Conservation (phyloP, 2,888 invertebrate species). For the Carpatolechia fugitivella region DNA sequence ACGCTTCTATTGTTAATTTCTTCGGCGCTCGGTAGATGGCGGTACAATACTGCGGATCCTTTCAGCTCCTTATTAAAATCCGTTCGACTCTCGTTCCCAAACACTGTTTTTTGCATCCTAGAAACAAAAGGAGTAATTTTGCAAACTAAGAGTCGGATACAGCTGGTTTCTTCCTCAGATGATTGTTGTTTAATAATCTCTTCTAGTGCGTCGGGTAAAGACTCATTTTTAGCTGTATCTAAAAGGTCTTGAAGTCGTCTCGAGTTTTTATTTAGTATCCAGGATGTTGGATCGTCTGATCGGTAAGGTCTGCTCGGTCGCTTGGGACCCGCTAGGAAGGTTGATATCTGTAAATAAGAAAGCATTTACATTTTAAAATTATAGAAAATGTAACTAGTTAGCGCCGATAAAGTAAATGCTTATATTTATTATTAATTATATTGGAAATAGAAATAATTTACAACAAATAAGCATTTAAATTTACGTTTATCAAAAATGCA, state of each 20-base stretch:
- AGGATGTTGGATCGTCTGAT: slow-evolving; percentile 59
- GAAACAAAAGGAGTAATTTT: slow-evolving; percentile 87
- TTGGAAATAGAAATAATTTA: too few relatives aligned
- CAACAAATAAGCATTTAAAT: too few relatives aligned
- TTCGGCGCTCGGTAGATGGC: slow-evolving; percentile 80
- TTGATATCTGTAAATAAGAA: slow-evolving; percentile 79
- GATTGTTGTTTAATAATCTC: slow-evolving; percentile 77
- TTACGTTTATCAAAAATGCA: too few relatives aligned
- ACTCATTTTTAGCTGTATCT: slow-evolving; percentile 79
- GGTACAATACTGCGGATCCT: slow-evolving; percentile 72
- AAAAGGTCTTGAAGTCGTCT: slow-evolving; percentile 78
- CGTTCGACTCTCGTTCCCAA: slow-evolving; percentile 56
- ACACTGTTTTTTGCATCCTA: slow-evolving; percentile 86
- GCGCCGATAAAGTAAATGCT: too few relatives aligned
- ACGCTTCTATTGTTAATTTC: slow-evolving; percentile 81
- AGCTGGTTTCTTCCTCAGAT: slow-evolving; percentile 81
- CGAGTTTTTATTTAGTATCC: slow-evolving; percentile 82
- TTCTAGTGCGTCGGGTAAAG: slow-evolving; percentile 81
- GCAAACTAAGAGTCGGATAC: slow-evolving; percentile 86
- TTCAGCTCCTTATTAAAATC: slow-evolving; percentile 45
- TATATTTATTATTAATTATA: too few relatives aligned
- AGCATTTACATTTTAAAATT: neutral
- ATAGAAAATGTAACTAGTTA: neutral
- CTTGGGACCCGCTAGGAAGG: slow-evolving; percentile 66
- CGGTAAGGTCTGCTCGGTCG: slow-evolving; percentile 42